Percentiles rank a stretch among this genome's conserved stretches.
Evolutionary conservation across 2,888 invertebrate genomes (phyloP).

Genomic region (Lithophane socia): DNA sequence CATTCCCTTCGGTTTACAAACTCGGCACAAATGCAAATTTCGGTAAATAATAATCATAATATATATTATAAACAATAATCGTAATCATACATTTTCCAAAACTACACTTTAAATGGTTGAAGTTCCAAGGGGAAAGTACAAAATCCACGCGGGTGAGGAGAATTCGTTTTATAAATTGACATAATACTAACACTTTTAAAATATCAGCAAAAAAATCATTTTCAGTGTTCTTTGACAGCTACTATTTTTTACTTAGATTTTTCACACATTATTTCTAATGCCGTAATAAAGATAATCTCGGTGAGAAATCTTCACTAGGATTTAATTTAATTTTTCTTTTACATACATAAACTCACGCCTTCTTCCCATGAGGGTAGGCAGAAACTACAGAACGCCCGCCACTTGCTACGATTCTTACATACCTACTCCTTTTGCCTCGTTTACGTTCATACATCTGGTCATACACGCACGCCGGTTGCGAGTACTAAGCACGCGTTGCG

Average conservation of each 20-base stretch:
- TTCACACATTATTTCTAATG: neutral
- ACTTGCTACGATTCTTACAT: too few relatives aligned
- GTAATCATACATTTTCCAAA: neutral
- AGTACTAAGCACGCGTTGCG: too few relatives aligned
- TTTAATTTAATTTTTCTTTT: neutral
- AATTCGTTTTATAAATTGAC: neutral
- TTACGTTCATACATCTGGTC: too few relatives aligned
- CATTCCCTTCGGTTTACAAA: neutral
- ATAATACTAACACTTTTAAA: too few relatives aligned
- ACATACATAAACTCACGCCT: too few relatives aligned
- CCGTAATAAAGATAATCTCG: neutral
- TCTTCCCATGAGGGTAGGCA: too few relatives aligned
- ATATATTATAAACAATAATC: neutral
- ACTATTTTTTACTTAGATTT: neutral
- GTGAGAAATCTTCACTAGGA: neutral
- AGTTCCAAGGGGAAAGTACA: neutral
- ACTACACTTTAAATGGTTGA: neutral
- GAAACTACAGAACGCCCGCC: too few relatives aligned
- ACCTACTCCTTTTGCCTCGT: too few relatives aligned
- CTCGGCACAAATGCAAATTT: neutral
- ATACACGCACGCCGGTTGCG: too few relatives aligned
- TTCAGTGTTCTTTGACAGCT: neutral
- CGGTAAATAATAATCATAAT: neutral
- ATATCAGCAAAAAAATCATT: neutral
- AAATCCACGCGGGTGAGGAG: neutral